phyloP scores from a whole-genome alignment of 2,113 vertebrate species.

The Chionodraco myersi region DNA sequence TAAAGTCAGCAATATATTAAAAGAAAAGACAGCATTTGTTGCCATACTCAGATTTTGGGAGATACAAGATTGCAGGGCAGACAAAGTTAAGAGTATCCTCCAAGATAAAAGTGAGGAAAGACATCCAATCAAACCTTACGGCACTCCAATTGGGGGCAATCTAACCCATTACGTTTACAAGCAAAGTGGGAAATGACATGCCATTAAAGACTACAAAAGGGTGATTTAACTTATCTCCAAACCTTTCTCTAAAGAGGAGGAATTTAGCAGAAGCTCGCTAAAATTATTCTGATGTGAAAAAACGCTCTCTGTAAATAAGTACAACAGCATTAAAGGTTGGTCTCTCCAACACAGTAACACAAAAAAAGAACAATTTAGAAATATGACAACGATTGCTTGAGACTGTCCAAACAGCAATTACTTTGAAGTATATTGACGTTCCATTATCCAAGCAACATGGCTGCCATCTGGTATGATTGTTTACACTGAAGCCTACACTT shows the following conservation, averaged over 20 bases:
- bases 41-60: neutral
- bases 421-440: slow-evolving; percentile 7
- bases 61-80: neutral
- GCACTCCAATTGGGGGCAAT: neutral
- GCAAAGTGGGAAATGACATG: neutral
- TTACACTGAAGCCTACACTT: neutral
- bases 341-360: neutral
- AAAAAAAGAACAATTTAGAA: neutral
- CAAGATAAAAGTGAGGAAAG: neutral
- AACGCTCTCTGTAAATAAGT: neutral
- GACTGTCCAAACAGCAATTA: slow-evolving; percentile 18
- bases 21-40: neutral
- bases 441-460: neutral
- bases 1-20: neutral
- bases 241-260: neutral
- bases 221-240: neutral
- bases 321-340: neutral
- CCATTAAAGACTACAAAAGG: neutral
- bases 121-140: neutral
- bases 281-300: neutral
- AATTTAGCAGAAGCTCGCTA: neutral
- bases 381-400: neutral
- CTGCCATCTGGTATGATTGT: neutral
- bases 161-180: neutral
- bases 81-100: neutral